phyloP scores from a whole-genome alignment of 2,888 invertebrate species.

The Ormyrus pomaceus region DNA sequence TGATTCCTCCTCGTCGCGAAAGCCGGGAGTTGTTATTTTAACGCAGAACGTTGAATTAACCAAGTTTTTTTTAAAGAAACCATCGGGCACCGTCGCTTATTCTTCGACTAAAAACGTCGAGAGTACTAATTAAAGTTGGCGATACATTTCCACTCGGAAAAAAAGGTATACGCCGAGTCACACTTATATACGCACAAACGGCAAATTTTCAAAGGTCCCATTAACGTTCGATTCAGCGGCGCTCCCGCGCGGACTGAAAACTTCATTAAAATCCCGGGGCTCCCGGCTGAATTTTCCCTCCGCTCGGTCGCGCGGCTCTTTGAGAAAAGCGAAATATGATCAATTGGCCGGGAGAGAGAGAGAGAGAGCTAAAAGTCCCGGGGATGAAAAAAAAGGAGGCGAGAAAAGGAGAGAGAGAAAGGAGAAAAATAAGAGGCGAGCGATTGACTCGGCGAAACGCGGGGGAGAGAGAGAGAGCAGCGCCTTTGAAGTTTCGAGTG shows the following conservation, averaged over 20 bases:
- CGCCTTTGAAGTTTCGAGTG: constrained; percentile 55
- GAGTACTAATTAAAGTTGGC: too few species aligned
- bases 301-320: neutral
- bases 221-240: neutral
- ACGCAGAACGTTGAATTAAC: too few species aligned
- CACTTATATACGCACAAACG: neutral
- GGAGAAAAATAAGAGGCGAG: neutral
- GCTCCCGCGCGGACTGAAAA: neutral
- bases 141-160: too few species aligned
- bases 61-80: too few species aligned
- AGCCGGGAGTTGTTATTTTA: too few species aligned
- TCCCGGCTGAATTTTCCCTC: neutral
- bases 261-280: constrained; percentile 1
- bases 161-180: too few species aligned
- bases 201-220: constrained; percentile 3
- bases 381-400: neutral
- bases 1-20: too few species aligned
- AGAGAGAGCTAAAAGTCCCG: neutral
- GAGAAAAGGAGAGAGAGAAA: constrained; percentile 4
- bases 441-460: constrained; percentile 41
- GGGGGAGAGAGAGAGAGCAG: neutral
- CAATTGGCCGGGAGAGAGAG: neutral
- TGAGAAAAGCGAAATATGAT: constrained; percentile 21
- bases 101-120: too few species aligned
- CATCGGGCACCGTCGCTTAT: too few species aligned